Evolutionary conservation across 2,113 vertebrate genomes (phyloP).

Genomic region (Scalopus aquaticus): DNA sequence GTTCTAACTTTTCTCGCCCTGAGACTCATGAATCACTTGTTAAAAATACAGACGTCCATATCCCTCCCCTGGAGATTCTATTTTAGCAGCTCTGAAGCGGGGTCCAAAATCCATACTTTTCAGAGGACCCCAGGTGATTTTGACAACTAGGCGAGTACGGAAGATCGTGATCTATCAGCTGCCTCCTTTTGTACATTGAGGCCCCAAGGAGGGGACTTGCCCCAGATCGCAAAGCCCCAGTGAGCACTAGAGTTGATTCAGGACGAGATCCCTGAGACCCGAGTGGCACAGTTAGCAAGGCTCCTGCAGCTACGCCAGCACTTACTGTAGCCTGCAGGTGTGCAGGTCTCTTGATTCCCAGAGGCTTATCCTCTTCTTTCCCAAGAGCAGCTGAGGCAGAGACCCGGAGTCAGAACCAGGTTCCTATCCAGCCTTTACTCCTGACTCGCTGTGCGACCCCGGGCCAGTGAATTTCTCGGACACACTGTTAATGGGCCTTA

Average conservation of each 20-base stretch:
- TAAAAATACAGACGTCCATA: slow-evolving; percentile 27
- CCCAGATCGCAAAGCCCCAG: slow-evolving; percentile 13
- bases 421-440: background rate
- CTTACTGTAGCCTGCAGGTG: background rate
- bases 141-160: background rate
- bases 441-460: background rate
- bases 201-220: background rate
- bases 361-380: background rate
- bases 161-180: background rate
- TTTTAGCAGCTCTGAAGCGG: background rate
- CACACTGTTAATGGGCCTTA: background rate
- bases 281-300: background rate
- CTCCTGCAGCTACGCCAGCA: background rate
- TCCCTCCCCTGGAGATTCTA: background rate
- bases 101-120: background rate
- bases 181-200: background rate
- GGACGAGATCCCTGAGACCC: background rate
- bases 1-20: slow-evolving; percentile 36
- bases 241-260: background rate
- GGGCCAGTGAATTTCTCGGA: background rate
- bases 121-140: background rate
- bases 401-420: background rate
- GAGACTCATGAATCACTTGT: slow-evolving; percentile 25
- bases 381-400: background rate
- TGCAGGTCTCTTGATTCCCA: background rate